A percentile compares a stretch with the other conserved stretches of the same genome.
These are phyloP conservation scores for Acanthosepion lycidas DNA, from an alignment of 2,888 invertebrate genomes.

Conservation along the genomic window DNA sequence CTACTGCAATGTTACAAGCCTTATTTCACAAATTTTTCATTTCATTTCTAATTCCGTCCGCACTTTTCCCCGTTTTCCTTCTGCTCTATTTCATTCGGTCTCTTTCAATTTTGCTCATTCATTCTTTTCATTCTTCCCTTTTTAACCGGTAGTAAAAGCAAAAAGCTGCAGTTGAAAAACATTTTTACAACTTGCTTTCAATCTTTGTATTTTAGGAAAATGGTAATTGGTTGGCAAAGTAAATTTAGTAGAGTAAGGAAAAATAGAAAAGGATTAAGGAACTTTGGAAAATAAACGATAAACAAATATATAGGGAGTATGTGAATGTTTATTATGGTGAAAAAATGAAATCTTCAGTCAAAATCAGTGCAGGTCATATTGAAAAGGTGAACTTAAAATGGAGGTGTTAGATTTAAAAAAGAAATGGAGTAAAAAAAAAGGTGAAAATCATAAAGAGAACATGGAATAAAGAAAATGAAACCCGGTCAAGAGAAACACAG, in stretches of 20 bases:
- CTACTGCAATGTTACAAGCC: too few relatives aligned
- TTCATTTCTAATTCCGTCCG: too few relatives aligned
- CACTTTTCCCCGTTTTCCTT: background rate
- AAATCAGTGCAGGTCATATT: background rate
- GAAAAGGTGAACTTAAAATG: background rate
- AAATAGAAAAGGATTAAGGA: background rate
- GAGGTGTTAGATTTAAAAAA: background rate
- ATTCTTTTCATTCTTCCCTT: background rate
- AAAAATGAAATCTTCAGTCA: background rate
- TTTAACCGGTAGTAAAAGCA: background rate
- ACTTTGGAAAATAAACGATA: background rate
- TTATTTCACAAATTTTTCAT: too few relatives aligned
- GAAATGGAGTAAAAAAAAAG: too few relatives aligned
- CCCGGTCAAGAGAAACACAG: too few relatives aligned
- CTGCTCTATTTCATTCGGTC: background rate
- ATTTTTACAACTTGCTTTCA: background rate
- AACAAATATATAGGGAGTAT: background rate
- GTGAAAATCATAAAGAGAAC: too few relatives aligned
- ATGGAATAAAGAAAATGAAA: too few relatives aligned
- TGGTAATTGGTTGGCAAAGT: background rate
- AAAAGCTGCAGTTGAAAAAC: background rate
- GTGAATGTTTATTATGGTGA: too few relatives aligned
- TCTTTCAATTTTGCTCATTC: background rate
- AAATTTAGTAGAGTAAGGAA: background rate
- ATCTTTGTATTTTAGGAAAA: background rate